Evolutionary conservation across 2,113 vertebrate species (phyloP).

Genomic region (Rhineura floridana): DNA sequence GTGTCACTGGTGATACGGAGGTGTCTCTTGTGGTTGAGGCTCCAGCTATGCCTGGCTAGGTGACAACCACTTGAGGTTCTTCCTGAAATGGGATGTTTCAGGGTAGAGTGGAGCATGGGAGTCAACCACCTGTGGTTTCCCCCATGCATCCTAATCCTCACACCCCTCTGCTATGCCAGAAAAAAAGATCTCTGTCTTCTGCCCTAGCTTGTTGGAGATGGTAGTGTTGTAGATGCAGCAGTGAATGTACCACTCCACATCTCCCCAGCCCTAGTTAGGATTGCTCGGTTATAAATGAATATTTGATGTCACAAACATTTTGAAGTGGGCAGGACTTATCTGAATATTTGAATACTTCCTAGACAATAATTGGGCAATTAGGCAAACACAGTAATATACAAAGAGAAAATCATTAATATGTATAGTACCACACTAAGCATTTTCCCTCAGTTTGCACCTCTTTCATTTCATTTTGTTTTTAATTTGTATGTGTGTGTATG

Average conservation of each 20-base stretch:
- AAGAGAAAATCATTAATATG: not conserved
- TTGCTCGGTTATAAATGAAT: accelerated
- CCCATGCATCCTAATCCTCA: too few species aligned
- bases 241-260: too few species aligned
- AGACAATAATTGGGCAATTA: not conserved
- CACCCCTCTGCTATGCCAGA: too few species aligned
- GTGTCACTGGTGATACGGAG: too few species aligned
- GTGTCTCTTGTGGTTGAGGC: too few species aligned
- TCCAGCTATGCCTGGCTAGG: too few species aligned
- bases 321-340: not conserved
- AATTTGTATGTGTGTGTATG: constrained; percentile 30
- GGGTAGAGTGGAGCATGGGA: too few species aligned
- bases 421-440: not conserved
- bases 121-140: too few species aligned
- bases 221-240: too few species aligned
- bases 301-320: not conserved
- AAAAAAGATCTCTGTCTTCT: not conserved
- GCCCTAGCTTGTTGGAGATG: not conserved
- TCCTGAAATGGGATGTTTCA: too few species aligned
- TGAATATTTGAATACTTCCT: not conserved
- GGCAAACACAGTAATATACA: not conserved
- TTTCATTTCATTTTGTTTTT: constrained; percentile 34
- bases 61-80: too few species aligned
- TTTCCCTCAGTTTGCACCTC: not conserved
- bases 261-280: too few species aligned